These are phyloP conservation scores for Spea multiplicata DNA, from an alignment of 2,113 vertebrate species.

Conservation along the genomic window DNA sequence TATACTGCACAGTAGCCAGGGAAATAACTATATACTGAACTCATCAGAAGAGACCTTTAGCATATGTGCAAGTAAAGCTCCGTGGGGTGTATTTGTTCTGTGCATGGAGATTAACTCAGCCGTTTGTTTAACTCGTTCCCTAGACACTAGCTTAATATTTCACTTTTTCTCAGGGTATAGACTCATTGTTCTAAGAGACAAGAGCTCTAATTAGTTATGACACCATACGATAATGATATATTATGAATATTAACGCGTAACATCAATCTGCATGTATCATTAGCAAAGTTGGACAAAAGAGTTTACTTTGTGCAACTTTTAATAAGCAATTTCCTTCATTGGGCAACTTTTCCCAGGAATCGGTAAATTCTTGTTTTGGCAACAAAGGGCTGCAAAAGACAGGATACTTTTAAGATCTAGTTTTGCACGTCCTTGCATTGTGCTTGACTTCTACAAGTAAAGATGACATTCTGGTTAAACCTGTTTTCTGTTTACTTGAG, in stretches of 20 bases:
- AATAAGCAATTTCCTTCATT: constrained; percentile 21
- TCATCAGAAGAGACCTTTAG: background rate
- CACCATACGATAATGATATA: constrained; percentile 3
- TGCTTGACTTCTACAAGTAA: constrained; percentile 52
- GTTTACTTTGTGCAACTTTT: constrained; percentile 7
- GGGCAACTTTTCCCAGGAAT: constrained; percentile 37
- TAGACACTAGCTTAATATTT: background rate
- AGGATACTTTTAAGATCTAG: constrained; percentile 52
- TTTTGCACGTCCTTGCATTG: constrained; percentile 53
- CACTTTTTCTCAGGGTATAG: background rate
- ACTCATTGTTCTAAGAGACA: background rate
- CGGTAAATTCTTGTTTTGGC: constrained; percentile 50
- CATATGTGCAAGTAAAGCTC: background rate
- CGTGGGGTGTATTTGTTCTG: background rate
- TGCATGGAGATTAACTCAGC: background rate
- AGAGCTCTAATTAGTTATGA: constrained; percentile 1
- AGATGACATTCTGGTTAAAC: constrained; percentile 60
- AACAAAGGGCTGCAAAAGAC: constrained; percentile 53
- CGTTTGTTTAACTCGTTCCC: background rate
- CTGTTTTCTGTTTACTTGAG: constrained; percentile 57
- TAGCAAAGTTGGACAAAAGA: background rate
- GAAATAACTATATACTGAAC: background rate
- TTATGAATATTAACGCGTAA: constrained; percentile 25
- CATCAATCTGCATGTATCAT: constrained; percentile 30
- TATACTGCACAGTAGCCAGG: constrained; percentile 5